These are phyloP conservation scores for Sericinus montela DNA, from an alignment of 2,888 invertebrate species.

Conservation along the genomic window DNA sequence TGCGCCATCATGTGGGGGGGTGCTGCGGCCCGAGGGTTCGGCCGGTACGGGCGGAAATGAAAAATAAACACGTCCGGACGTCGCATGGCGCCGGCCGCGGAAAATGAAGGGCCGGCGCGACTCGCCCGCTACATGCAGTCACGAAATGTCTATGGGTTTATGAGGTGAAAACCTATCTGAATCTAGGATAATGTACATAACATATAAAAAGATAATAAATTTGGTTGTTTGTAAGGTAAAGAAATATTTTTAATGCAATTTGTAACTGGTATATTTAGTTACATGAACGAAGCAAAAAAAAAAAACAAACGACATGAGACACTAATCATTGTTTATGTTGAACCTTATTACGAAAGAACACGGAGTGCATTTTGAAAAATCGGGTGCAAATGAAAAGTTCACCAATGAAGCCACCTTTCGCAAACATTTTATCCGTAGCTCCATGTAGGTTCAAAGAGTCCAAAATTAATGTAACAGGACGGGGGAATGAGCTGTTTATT, in stretches of 20 bases:
- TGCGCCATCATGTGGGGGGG: conserved; percentile 10
- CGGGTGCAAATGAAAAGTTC: too few relatives aligned
- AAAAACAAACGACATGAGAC: too few relatives aligned
- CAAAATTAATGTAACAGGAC: conserved; percentile 35
- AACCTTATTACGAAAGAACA: too few relatives aligned
- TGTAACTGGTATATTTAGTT: too few relatives aligned
- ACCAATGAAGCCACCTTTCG: background rate
- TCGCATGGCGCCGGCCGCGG: conserved; percentile 63
- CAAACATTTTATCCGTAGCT: conserved; percentile 16
- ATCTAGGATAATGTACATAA: too few relatives aligned
- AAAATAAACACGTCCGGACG: conserved; percentile 76
- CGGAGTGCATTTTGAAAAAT: too few relatives aligned
- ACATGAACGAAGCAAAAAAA: too few relatives aligned
- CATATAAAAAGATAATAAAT: too few relatives aligned
- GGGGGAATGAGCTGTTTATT: conserved; percentile 30
- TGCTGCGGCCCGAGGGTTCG: conserved; percentile 37
- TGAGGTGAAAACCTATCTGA: conserved; percentile 1
- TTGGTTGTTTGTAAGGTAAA: too few relatives aligned
- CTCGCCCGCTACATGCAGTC: conserved; percentile 21
- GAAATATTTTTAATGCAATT: too few relatives aligned
- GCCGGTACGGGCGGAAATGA: conserved; percentile 70
- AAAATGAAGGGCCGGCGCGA: conserved; percentile 55
- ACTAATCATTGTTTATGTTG: too few relatives aligned
- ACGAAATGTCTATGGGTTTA: conserved; percentile 22
- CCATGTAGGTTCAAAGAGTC: conserved; percentile 19